Base-by-base conservation (phyloP, 2,113 vertebrate species). In the Neoarius graeffei region DNA sequence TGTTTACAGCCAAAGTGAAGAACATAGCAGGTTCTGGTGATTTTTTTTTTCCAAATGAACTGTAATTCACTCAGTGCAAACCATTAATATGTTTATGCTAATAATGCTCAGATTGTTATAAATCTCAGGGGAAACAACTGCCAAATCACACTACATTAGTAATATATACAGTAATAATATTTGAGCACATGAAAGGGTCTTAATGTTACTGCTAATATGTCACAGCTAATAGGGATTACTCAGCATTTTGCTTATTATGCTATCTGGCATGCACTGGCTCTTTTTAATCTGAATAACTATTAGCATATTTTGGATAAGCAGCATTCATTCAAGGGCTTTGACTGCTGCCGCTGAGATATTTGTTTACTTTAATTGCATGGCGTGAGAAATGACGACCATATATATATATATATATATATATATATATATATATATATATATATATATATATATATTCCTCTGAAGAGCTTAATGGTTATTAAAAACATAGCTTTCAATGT, bases 281-380 rank as follows among this genome's bases (percentile, higher is more conserved):
- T 64, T 74, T 83, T 81, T 74, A 57, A 25, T 25, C 23, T 48
- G 7, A 82, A 62, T 82, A 62, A 25, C 19, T 11, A 62, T 83
- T 48, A 57, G 3, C 50, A 71, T n/a, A 84, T 64, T 83, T 83
- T 76, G 23, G 4, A 30, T 52, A 19, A 83, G 69, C 7, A 57
- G 14, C n/a, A 57, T 73, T 60, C 19, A 57, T 90, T 52, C 92
- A 88, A 80, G 88, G 91, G 87, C 89, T 79, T 90, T 86, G 87
- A 88, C 81, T 8, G 87, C 67, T 91, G 89, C 91, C 92, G 93
- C 91, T 90, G 89, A 92, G 81, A 86, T 91, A 87, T 59, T 83
- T 91, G 91, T 95, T 95, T 95, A 94, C 93, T 86, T 81, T 86
- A 91, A 77, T 79, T 91, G 71, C 90, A 87, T 90, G 88, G 91